Evolutionary conservation across 2,797 vertebrate genomes (phyloP), one percentile per base, ranked within the genome.

Genomic region (Atherinosoma microstoma): DNA sequence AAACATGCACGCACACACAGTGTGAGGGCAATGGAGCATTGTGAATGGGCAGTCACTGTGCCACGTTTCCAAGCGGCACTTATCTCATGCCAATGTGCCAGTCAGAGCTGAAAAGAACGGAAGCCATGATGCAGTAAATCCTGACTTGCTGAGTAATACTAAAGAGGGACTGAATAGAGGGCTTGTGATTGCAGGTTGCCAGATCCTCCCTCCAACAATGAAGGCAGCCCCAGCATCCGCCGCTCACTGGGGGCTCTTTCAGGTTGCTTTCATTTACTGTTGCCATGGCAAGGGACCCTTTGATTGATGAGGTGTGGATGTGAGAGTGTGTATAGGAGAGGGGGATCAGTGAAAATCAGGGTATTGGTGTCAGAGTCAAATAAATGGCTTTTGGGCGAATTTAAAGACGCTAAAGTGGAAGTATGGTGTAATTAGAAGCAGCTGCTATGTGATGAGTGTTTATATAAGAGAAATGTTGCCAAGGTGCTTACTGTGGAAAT

Each of bases 61-160:
- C 90, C 87, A 89, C 89, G 80, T 84, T 91, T 92, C 90, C 92
- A 94, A 93, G 92, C 92, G 72, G 86, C 91, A 93, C 91, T 94
- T 93, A 94, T 95, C 93, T 94, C 89, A 92, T 93, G 94, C 92
- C 93, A 94, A 93, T 84, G 89, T 94, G 94, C 92, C 93, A 94
- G 92, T 94, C 91, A 92, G 89, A 74, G 76, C 87, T 94, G 92
- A 94, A 94, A 94, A 89, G 90, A 93, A 86, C 93, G 94, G 93
- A 95, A 94, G 92, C 92, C 90, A 90, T 92, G 92, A 94, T 94
- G 92, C 91, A 91, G 94, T 94, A 93, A 93, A 94, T 92, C 91
- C 93, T 88, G 92, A 94, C 93, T 92, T 94, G 94, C 94, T 94
- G 94, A 95, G 93, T 94, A 95, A 95, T 93, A 94, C 93, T 92